Conservation (phyloP, 1,140 invertebrate species). For the Myzus persicae region DNA sequence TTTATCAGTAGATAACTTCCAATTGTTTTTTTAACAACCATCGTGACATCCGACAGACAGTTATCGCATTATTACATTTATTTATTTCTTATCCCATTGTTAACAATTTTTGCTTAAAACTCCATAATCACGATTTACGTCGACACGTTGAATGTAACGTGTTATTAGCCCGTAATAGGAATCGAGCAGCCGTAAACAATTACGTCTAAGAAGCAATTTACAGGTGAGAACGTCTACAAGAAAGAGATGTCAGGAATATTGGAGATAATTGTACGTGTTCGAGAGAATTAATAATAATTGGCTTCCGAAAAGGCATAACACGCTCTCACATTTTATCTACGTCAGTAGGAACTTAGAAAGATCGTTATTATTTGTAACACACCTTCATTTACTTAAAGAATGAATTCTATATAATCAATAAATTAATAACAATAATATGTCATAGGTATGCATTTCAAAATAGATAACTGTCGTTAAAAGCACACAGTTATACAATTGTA, state of each 20-base stretch:
- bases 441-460: neutral
- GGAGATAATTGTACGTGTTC: neutral
- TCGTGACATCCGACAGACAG: neutral
- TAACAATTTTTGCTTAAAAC: neutral
- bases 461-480: neutral
- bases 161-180: neutral
- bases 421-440: neutral
- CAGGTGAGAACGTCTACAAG: neutral
- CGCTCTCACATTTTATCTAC: neutral
- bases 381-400: neutral
- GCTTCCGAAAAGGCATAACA: neutral
- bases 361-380: neutral
- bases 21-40: neutral
- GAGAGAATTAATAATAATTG: conserved; percentile 10
- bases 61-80: neutral
- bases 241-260: neutral
- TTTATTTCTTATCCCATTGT: neutral
- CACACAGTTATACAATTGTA: neutral
- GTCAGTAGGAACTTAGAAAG: neutral
- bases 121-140: no score
- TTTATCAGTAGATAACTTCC: neutral
- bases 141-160: neutral
- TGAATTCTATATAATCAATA: neutral
- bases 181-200: neutral
- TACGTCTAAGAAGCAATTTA: neutral